Base-by-base conservation (phyloP, 2,113 vertebrate species). In the Grammomys dolichurus region DNA sequence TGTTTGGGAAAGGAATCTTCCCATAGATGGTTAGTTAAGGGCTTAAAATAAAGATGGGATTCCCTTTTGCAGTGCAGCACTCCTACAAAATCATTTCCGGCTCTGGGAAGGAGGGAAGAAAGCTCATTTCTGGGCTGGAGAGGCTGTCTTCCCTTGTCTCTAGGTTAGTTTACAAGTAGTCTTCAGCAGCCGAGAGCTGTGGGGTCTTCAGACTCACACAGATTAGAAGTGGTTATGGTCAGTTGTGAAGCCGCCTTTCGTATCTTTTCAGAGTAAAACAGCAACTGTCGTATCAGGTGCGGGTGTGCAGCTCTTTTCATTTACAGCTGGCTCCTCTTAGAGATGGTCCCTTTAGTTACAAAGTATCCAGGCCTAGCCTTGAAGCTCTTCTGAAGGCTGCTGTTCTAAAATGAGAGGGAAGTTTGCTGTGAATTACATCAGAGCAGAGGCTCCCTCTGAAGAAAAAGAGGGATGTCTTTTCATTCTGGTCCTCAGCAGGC, bases 171-270 rank as follows among this genome's bases (percentile, higher is more conserved):
- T 69, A 26, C 19, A 82, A 70, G 9, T 91, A 60, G 67, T 89
- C 76, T 89, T 76, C 56, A 72, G 48, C 33, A 33, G n/a, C 63
- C 51, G 80, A 84, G 40, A 84, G 48, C 51, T 81, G 70, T 69
- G n/a, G 77, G 14, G 2, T 78, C 65, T 60, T 92, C 76, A 89
- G 26, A 94, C 88, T 89, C 72, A 54, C 89, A 72, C 26, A 85
- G 16, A 28, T 96, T 92, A 95, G 33, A 95, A 87, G 20, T 87
- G 80, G 11, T 75, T 90, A 26, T 0, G 67, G 73, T 92, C 76
- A 95, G 26, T 63, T 92, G 5, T 94, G 60, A 96, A 95, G 88
- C 90, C 90, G 76, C 22, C 58, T 89, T 95, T 90, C 16, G 56
- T 72, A 70, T 65, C 5, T 70, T 13, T 88, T 67, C 36, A 40